Evolutionary conservation across 2,797 vertebrate genomes (phyloP).

Genomic region (Iguana delicatissima): DNA sequence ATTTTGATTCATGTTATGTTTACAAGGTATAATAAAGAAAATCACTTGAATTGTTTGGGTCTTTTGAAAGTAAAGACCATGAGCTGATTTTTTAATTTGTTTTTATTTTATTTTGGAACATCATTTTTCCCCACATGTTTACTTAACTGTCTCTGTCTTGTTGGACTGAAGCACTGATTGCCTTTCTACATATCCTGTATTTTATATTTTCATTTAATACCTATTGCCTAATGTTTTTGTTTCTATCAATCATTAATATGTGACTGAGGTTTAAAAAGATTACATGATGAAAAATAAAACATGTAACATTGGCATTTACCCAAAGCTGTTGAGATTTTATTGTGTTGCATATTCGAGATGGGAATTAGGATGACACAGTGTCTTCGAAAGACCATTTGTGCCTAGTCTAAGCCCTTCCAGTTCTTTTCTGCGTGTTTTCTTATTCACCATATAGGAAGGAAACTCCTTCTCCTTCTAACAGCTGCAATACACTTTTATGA

Average conservation of each 20-base stretch:
- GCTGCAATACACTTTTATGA: not conserved
- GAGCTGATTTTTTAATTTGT: conserved; percentile 46
- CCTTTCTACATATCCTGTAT: conserved; percentile 82
- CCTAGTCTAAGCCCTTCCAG: not conserved
- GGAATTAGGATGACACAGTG: not conserved
- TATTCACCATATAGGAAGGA: not conserved
- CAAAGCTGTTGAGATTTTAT: conserved; percentile 46
- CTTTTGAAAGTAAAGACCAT: conserved; percentile 65
- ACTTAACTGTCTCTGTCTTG: conserved; percentile 72
- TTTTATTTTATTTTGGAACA: conserved; percentile 49
- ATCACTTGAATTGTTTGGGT: conserved; percentile 80
- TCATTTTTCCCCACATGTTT: conserved; percentile 70
- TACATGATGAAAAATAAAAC: conserved; percentile 88
- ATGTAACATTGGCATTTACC: conserved; percentile 83
- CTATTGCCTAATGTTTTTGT: conserved; percentile 77
- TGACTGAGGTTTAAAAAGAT: conserved; percentile 81
- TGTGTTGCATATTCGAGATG: conserved; percentile 37
- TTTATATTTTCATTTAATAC: conserved; percentile 83
- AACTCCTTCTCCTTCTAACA: not conserved
- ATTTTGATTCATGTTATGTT: conserved; percentile 82
- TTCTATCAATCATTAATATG: conserved; percentile 84
- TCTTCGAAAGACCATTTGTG: not conserved
- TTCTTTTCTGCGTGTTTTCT: not conserved
- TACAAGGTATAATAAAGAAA: conserved; percentile 80
- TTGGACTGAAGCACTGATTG: conserved; percentile 82